phyloP scores from a whole-genome alignment of 2,888 invertebrate species.

The Xestobium rufovillosum region DNA sequence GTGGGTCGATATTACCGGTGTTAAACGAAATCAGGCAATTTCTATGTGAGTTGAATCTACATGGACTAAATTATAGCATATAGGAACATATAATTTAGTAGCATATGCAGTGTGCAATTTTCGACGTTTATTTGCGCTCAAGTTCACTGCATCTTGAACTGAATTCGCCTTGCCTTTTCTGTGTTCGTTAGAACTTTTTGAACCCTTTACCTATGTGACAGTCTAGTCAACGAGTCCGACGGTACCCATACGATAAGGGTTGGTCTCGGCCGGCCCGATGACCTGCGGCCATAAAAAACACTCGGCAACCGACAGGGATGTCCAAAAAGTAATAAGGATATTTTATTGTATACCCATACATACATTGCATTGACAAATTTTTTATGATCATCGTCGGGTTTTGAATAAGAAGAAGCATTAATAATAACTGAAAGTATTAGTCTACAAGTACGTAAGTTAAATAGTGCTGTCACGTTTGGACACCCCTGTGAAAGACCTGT shows the following conservation, averaged over 20 bases:
- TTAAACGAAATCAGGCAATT: slow-evolving; percentile 16
- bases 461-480: too few relatives aligned
- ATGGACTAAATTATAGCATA: slow-evolving; percentile 17
- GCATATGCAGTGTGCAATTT: slow-evolving; percentile 6
- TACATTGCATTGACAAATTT: too few relatives aligned
- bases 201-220: slow-evolving; percentile 18
- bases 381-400: too few relatives aligned
- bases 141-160: slow-evolving; percentile 1
- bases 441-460: too few relatives aligned
- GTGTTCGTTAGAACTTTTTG: too few relatives aligned
- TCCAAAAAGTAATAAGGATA: slow-evolving; percentile 19
- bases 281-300: slow-evolving; percentile 31
- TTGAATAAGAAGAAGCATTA: too few relatives aligned
- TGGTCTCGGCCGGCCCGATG: slow-evolving; percentile 26
- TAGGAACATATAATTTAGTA: slow-evolving; percentile 18
- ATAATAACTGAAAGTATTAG: too few relatives aligned
- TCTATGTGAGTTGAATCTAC: slow-evolving; percentile 16
- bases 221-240: slow-evolving; percentile 11
- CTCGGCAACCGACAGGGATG: slow-evolving; percentile 26
- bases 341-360: too few relatives aligned
- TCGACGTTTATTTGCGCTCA: not conserved
- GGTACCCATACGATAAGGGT: slow-evolving; percentile 20
- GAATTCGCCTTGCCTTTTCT: too few relatives aligned
- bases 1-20: slow-evolving; percentile 7
- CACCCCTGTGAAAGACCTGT: slow-evolving; percentile 20